A percentile compares a stretch with the other conserved stretches of the same genome.
phyloP scores from a whole-genome alignment of 2,797 vertebrate species.

The Sebastes miniatus region DNA sequence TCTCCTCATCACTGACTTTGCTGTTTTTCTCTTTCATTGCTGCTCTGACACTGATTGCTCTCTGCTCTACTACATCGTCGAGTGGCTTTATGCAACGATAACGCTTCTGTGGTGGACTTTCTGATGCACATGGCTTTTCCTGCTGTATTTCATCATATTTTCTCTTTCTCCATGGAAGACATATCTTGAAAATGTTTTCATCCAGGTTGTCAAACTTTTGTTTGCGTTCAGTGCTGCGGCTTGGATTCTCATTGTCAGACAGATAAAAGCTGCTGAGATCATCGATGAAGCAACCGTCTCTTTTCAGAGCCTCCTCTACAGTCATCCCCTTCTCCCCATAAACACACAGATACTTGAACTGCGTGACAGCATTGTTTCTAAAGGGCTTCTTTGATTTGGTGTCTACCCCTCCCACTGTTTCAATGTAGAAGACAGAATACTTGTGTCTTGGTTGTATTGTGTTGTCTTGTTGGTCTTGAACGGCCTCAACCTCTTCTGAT shows the following conservation, averaged over 20 bases:
- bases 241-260: fast-evolving
- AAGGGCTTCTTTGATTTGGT: too few species aligned
- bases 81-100: fast-evolving
- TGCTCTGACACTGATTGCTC: background rate
- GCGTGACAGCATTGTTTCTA: too few species aligned
- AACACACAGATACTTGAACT: too few species aligned
- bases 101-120: fast-evolving
- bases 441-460: too few species aligned
- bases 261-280: too few species aligned
- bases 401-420: too few species aligned
- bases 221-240: fast-evolving
- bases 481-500: too few species aligned
- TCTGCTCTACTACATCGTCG: background rate
- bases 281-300: too few species aligned
- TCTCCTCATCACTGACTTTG: fast-evolving
- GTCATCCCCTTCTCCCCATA: too few species aligned
- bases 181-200: background rate
- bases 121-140: background rate
- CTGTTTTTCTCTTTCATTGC: background rate
- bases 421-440: too few species aligned
- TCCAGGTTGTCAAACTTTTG: background rate
- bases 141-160: fast-evolving
- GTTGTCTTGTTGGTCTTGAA: too few species aligned
- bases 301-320: too few species aligned
- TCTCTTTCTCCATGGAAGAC: fast-evolving